These are phyloP conservation scores for Odontocolon sp. DNA, from an alignment of 2,888 invertebrate species.

Conservation along the genomic window DNA sequence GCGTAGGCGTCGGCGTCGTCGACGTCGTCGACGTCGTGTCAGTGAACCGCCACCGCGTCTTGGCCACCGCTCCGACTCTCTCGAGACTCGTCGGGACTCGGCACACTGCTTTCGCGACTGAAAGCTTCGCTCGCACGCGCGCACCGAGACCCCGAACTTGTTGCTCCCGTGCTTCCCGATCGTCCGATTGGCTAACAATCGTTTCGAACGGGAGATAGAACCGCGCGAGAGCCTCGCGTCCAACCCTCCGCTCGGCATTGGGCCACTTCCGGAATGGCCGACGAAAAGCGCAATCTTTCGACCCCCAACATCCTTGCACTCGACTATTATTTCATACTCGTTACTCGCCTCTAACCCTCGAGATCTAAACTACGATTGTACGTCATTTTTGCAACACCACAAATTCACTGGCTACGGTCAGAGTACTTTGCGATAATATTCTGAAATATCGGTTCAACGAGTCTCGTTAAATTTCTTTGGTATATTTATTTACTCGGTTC, in stretches of 20 bases:
- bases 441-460: background rate
- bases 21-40: conserved; percentile 73
- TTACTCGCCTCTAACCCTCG: too few species aligned
- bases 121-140: conserved; percentile 15
- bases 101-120: conserved; percentile 19
- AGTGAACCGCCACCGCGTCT: conserved; percentile 73
- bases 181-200: conserved; percentile 64
- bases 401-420: too few species aligned
- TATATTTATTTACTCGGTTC: conserved; percentile 1
- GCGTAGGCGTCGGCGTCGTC: conserved; percentile 63
- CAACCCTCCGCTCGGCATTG: conserved; percentile 66
- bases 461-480: conserved; percentile 11
- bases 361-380: too few species aligned
- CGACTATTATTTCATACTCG: too few species aligned
- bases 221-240: conserved; percentile 39
- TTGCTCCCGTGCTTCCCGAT: conserved; percentile 56
- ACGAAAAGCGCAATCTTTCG: conserved; percentile 40
- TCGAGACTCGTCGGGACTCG: too few species aligned
- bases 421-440: too few species aligned
- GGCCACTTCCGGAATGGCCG: conserved; percentile 69
- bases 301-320: background rate
- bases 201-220: conserved; percentile 31
- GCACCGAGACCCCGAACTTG: conserved; percentile 59
- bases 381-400: too few species aligned
- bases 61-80: conserved; percentile 62